Evolutionary conservation across 2,888 invertebrate genomes (phyloP), one percentile per base, ranked within the genome.

Genomic region (Theristus sp.): DNA sequence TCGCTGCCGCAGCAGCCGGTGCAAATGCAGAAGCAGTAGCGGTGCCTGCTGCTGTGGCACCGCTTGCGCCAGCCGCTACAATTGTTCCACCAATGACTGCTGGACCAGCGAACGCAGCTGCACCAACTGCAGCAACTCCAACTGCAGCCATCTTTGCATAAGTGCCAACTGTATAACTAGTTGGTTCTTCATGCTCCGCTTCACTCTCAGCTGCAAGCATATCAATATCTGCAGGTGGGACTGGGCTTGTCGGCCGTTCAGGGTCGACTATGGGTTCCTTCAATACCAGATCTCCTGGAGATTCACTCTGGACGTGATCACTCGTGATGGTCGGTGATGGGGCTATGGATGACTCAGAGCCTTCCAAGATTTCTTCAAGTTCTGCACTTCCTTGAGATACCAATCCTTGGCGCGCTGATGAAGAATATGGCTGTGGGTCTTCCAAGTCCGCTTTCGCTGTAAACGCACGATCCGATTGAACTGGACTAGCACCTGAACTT

Each of bases 391-490:
- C 49, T n/a, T 49, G 49, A 3, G 49, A 49, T n/a, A 49, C 58
- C 61, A 27, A 53, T 54, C 26, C 22, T 13, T 6, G 60, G 59
- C 25, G 62, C n/a, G n/a, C n/a, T n/a, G n/a, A n/a, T n/a, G n/a
- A n/a, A n/a, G n/a, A n/a, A n/a, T n/a, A n/a, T n/a, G n/a, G n/a
- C n/a, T n/a, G n/a, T 49, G 17, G 62, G 24, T 56, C 54, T n/a
- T 66, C 66, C 17, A 62, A 63, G 53, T 67, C 67, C 29, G 63
- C 63, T 28, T 58, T 49, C 17, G 63, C 64, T 22, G 66, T 66
- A 54, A 67, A 66, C 24, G 64, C 63, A 54, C 69, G 59, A 61
- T 69, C 69, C 55, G 68, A 68, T 57, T 67, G 67, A 52, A 68
- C 68, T 49, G 68, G 68, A 31, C 63, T 61, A 3, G 61, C 47